phyloP scores from a whole-genome alignment of 2,888 invertebrate genomes.

The Onthophagus sagittarius region DNA sequence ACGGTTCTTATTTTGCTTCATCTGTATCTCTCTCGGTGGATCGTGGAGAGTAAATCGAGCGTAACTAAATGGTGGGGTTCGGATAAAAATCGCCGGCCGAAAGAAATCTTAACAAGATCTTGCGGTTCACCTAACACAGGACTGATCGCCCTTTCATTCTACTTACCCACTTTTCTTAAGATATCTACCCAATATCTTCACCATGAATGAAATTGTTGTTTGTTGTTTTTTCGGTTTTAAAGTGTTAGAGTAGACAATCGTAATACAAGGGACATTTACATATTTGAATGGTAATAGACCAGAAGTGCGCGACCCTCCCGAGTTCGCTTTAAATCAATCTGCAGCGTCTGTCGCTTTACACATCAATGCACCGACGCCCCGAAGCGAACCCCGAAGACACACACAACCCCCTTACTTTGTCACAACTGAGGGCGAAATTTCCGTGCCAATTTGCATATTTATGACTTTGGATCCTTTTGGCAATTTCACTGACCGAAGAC shows the following conservation, averaged over 20 bases:
- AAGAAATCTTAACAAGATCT: constrained; percentile 43
- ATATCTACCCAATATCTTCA: too few relatives aligned
- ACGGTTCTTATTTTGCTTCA: neutral
- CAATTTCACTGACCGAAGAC: neutral
- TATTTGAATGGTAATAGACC: neutral
- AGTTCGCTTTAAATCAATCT: neutral
- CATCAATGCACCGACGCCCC: neutral
- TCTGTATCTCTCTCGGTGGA: neutral
- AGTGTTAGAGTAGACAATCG: neutral
- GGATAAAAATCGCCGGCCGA: constrained; percentile 37
- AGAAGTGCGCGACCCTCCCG: neutral
- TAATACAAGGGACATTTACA: neutral
- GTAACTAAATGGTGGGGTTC: constrained; percentile 29
- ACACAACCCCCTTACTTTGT: neutral
- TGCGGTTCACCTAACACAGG: constrained; percentile 40
- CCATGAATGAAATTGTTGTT: too few relatives aligned
- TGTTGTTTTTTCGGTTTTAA: too few relatives aligned
- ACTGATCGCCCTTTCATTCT: constrained; percentile 4
- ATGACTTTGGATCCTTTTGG: neutral
- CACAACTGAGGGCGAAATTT: neutral
- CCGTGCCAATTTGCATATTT: neutral
- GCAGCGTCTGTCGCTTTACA: neutral
- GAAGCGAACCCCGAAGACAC: neutral
- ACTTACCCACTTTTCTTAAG: neutral
- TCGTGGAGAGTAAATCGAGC: constrained; percentile 31